phyloP scores from a whole-genome alignment of 1,140 invertebrate genomes.

The Diabrotica undecimpunctata region DNA sequence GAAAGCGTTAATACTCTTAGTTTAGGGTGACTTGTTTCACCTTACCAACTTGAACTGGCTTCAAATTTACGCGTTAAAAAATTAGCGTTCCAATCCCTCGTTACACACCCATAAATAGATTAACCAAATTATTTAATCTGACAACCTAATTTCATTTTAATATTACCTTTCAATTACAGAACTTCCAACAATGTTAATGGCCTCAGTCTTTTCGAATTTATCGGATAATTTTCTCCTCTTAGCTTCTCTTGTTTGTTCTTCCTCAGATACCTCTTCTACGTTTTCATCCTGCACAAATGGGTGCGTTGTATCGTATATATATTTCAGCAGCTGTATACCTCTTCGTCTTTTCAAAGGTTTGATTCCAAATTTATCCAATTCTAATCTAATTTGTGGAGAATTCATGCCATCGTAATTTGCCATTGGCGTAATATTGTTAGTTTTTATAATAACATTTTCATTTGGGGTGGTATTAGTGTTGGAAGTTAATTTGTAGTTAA shows the following conservation, averaged over 20 bases:
- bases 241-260: conserved; percentile 16
- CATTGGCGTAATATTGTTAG: conserved; percentile 52
- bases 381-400: conserved; percentile 51
- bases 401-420: conserved; percentile 52
- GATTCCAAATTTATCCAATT: conserved; percentile 56
- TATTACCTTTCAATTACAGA: conserved; percentile 23
- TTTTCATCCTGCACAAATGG: conserved; percentile 28
- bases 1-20: no score
- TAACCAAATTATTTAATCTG: no score
- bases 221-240: conserved; percentile 19
- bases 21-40: no score
- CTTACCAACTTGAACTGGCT: no score
- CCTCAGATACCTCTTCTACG: conserved; percentile 17
- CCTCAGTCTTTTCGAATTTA: background rate
- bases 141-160: background rate
- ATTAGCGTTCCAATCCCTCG: no score
- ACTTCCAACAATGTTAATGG: conserved; percentile 25
- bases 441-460: conserved; percentile 48
- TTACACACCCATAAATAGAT: no score
- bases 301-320: conserved; percentile 47
- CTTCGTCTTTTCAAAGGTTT: conserved; percentile 54
- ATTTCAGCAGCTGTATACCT: conserved; percentile 39
- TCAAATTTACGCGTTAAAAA: no score
- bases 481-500: no score
- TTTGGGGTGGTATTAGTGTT: conserved; percentile 18